Base-by-base conservation (phyloP, 2,113 vertebrate genomes). In the Ctenodactylus gundi region DNA sequence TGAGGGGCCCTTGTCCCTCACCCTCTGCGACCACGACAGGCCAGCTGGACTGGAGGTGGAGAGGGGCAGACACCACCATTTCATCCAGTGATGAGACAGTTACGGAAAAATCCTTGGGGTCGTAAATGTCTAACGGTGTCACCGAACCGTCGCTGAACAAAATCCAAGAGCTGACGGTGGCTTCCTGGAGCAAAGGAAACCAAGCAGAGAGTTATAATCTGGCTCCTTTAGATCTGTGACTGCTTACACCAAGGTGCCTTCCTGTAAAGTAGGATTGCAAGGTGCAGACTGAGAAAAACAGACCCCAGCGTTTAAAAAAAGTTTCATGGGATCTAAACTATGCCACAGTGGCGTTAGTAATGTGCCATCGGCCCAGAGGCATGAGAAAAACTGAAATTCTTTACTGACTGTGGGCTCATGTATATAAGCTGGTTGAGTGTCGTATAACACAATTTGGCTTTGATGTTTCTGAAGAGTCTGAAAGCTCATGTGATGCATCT, bases 71-170 rank as follows among this genome's bases (percentile, higher is more conserved):
- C 92, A 99, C 98, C 44, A 99, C 98, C 75, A 97, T 98, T 92
- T 99, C 99, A 76, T 99, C 99, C 98, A 99, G 51, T 0, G 99
- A 99, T 1, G 98, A 98, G 60, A 99, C 97, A 0, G 98, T 96
- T 3, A 99, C 95, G 0, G 99, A 99, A 95, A 99, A 99, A 95
- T 99, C 99, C 95, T 99, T 99, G 51, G 99, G 97, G 92, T 99
- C 99, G 1, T 99, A 99, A 95, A 99, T 99, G 83, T 99, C 99
- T 6, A 99, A 98, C 0, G 99, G 99, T 0, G 99, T 99, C 94
- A 99, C 98, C 0, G 99, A 98, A 10, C 99, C 99, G 2, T 99
- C 99, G 0, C 99, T 99, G 98, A 99, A 99, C 96, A 99, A 97
- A 91, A 99, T 98, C 99, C 99, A 99, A 0, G 98, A 98, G 2